phyloP scores from a whole-genome alignment of 2,888 invertebrate genomes.

The Syritta pipiens region DNA sequence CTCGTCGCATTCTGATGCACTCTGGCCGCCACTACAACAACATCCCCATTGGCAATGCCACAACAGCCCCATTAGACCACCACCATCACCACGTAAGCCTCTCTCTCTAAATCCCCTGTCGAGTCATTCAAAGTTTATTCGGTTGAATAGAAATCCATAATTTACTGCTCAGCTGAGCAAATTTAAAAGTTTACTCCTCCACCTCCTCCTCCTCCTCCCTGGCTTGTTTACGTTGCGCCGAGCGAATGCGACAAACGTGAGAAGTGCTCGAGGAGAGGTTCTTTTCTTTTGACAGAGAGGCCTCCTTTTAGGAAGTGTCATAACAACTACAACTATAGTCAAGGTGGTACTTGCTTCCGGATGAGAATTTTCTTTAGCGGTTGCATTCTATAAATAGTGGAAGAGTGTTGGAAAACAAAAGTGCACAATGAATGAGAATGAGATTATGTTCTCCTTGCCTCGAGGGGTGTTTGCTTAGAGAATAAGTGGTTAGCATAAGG shows the following conservation, averaged over 20 bases:
- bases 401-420: background rate
- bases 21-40: background rate
- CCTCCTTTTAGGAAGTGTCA: slow-evolving; percentile 34
- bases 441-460: background rate
- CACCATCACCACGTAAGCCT: background rate
- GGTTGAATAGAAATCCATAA: slow-evolving; percentile 50
- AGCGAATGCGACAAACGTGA: slow-evolving; percentile 35
- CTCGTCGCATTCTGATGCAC: slow-evolving; percentile 21
- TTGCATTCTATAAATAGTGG: slow-evolving; percentile 6
- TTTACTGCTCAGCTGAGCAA: slow-evolving; percentile 57
- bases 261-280: slow-evolving; percentile 1
- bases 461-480: background rate
- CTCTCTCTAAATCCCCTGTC: background rate
- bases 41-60: background rate
- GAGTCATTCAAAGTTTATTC: slow-evolving; percentile 32
- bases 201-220: too few species aligned
- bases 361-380: slow-evolving; percentile 22
- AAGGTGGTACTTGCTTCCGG: slow-evolving; percentile 14
- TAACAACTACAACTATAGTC: slow-evolving; percentile 12
- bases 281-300: slow-evolving; percentile 4
- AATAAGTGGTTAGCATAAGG: background rate
- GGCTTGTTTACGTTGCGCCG: slow-evolving; percentile 11
- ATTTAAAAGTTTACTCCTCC: slow-evolving; percentile 47
- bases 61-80: background rate
- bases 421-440: slow-evolving; percentile 6